These are phyloP conservation scores for Lamproptera curius DNA, from an alignment of 2,888 invertebrate genomes.

Conservation along the genomic window DNA sequence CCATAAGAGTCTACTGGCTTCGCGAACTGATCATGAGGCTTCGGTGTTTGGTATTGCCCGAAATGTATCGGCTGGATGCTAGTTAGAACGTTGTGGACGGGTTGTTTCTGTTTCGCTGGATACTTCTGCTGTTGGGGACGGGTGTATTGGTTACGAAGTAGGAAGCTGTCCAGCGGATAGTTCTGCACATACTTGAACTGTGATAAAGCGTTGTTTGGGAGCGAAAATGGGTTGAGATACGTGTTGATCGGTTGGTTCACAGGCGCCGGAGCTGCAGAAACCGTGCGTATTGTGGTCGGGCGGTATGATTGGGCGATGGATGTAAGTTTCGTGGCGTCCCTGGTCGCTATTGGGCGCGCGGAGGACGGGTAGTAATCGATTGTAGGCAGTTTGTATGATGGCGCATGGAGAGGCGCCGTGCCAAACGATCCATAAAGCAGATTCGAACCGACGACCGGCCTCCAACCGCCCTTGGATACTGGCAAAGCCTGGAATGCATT, in stretches of 20 bases:
- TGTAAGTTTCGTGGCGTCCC: conserved; percentile 64
- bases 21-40: conserved; percentile 52
- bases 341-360: conserved; percentile 53
- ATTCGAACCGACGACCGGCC: conserved; percentile 75
- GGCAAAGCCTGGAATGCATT: conserved; percentile 62
- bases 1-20: conserved; percentile 56
- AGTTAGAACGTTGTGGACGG: conserved; percentile 50
- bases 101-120: conserved; percentile 55
- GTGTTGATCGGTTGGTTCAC: conserved; percentile 66
- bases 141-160: conserved; percentile 57
- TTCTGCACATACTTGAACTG: conserved; percentile 67
- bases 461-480: conserved; percentile 79
- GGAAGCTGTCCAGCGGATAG: conserved; percentile 55
- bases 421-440: conserved; percentile 56
- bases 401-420: conserved; percentile 56
- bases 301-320: conserved; percentile 70
- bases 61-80: conserved; percentile 63
- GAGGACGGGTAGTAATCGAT: conserved; percentile 59
- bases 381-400: conserved; percentile 56
- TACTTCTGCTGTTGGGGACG: conserved; percentile 60
- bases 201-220: conserved; percentile 49
- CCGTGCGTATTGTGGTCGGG: conserved; percentile 59
- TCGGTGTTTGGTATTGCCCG: conserved; percentile 52
- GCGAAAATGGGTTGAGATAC: conserved; percentile 65
- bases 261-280: conserved; percentile 43